Percentiles rank a stretch among this genome's conserved stretches.
Conservation (phyloP, 2,888 invertebrate species). For the Auanema freiburgensis region DNA sequence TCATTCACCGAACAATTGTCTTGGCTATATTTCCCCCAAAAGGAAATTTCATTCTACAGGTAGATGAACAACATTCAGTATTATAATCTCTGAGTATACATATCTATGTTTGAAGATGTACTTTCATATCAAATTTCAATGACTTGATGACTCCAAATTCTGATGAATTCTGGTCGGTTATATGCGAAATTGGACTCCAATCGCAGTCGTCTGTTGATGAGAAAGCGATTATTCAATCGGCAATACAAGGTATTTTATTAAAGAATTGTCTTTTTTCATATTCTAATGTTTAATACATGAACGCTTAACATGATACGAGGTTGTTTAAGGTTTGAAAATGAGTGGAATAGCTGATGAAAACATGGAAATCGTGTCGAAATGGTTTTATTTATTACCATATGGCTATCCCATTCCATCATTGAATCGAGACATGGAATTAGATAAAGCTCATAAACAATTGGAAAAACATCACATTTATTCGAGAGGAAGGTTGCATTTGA, state of each 20-base stretch:
- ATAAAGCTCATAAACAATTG: conserved; percentile 30
- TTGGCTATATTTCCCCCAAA: conserved; percentile 50
- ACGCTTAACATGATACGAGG: not conserved
- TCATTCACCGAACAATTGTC: conserved; percentile 32
- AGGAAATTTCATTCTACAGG: conserved; percentile 40
- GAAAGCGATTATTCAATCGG: conserved; percentile 23
- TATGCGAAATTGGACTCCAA: conserved; percentile 48
- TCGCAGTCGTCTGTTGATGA: conserved; percentile 30
- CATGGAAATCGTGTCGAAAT: conserved; percentile 31
- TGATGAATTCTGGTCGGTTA: conserved; percentile 45
- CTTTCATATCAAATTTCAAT: conserved; percentile 54
- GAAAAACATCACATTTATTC: conserved; percentile 41
- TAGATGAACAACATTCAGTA: not conserved
- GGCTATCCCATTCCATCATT: conserved; percentile 55
- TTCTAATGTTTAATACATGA: not conserved
- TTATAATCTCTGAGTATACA: not conserved
- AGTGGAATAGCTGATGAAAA: conserved; percentile 27
- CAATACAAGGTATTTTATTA: conserved; percentile 26
- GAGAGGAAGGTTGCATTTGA: conserved; percentile 34
- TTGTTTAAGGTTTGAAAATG: conserved; percentile 29
- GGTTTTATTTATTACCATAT: conserved; percentile 39
- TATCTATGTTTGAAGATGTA: conserved; percentile 33
- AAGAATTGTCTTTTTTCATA: conserved; percentile 10
- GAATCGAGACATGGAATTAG: conserved; percentile 37
- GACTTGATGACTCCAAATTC: conserved; percentile 45